These are phyloP conservation scores for Chelonus insularis DNA, from an alignment of 1,140 invertebrate species.

Conservation along the genomic window DNA sequence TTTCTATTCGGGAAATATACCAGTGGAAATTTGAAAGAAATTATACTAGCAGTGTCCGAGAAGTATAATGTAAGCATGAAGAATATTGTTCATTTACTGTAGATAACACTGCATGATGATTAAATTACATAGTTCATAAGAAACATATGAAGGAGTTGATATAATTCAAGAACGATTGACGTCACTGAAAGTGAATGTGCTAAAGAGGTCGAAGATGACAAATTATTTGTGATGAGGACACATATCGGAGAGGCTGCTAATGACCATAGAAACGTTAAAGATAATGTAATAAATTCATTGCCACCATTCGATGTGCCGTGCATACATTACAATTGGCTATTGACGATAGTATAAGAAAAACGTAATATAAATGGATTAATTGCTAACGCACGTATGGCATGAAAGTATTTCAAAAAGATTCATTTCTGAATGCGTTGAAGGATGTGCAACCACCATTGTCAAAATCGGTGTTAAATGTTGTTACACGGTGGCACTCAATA, in stretches of 20 bases:
- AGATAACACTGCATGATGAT: slow-evolving; percentile 21
- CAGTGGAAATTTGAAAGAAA: slow-evolving; percentile 1
- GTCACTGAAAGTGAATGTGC: not conserved
- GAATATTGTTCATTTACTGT: slow-evolving; percentile 11
- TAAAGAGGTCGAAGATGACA: no score
- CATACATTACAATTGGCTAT: not conserved
- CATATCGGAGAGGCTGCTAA: no score
- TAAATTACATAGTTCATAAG: not conserved
- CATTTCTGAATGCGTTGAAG: not conserved
- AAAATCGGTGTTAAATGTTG: not conserved
- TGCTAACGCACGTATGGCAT: not conserved
- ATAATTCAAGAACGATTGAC: not conserved
- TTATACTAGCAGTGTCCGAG: not conserved
- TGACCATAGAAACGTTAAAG: not conserved
- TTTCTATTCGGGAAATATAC: not conserved
- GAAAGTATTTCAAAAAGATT: slow-evolving; percentile 1
- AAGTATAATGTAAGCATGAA: not conserved
- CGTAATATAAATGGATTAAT: not conserved
- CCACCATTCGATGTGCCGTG: not conserved
- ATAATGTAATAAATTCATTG: not conserved
- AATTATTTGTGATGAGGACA: no score
- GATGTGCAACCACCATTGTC: not conserved
- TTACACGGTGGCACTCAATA: slow-evolving; percentile 14
- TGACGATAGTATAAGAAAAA: not conserved
- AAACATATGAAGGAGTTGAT: not conserved